Conservation (phyloP, 2,888 invertebrate species). For the Entomobrya proxima region DNA sequence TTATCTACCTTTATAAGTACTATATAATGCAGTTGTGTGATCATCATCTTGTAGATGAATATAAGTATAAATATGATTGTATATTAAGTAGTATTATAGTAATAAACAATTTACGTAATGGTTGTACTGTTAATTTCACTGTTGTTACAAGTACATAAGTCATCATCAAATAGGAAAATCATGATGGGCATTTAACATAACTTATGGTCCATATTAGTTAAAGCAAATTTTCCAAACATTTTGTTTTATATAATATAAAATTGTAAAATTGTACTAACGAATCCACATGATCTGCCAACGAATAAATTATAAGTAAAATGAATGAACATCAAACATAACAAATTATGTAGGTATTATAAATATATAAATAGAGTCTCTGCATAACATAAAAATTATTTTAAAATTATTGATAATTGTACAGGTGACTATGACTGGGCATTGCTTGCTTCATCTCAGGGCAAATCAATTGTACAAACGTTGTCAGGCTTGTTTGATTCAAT, state of each 20-base stretch:
- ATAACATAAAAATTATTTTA: background rate
- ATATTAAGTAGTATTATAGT: background rate
- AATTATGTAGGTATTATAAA: conserved; percentile 17
- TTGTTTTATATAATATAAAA: background rate
- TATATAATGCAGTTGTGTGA: too few species aligned
- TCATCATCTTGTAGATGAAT: background rate
- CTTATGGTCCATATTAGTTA: too few species aligned
- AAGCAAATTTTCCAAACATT: background rate
- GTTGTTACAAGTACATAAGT: background rate
- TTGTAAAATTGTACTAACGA: background rate
- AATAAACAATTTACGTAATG: background rate
- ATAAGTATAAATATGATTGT: background rate
- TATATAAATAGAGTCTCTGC: conserved; percentile 19
- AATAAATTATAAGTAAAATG: background rate
- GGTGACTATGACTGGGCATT: conserved; percentile 9
- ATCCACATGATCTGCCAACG: background rate
- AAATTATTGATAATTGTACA: too few species aligned
- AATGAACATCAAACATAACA: background rate
- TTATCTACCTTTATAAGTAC: background rate
- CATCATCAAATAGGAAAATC: background rate
- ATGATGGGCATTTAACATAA: too few species aligned
- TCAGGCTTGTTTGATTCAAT: conserved; percentile 48
- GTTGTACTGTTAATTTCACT: background rate
- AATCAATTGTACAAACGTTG: conserved; percentile 19
- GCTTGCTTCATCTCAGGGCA: conserved; percentile 23